Conservation (phyloP, 2,797 vertebrate species). For the Ciconia nigra region DNA sequence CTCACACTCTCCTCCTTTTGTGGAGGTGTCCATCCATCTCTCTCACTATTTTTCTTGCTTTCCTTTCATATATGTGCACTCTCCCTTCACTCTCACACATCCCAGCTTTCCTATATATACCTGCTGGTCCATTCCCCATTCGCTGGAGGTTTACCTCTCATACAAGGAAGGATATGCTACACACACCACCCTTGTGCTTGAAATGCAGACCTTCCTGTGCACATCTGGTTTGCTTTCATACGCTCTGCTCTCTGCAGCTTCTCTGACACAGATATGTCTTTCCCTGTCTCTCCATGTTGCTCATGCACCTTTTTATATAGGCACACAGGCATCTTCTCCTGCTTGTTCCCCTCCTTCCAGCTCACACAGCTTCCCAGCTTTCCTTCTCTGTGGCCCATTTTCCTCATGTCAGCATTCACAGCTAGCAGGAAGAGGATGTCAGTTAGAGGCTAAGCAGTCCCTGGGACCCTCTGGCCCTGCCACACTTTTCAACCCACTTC, state of each 20-base stretch:
- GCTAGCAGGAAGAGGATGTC: not conserved
- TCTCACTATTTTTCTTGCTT: not conserved
- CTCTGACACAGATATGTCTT: not conserved
- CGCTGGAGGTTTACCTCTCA: not conserved
- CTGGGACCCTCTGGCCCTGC: conserved; percentile 16
- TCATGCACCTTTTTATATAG: not conserved
- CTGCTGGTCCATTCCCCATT: not conserved
- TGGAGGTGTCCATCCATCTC: not conserved
- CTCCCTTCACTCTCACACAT: not conserved
- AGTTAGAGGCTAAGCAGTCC: conserved; percentile 33
- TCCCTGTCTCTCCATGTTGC: not conserved
- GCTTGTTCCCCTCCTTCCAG: not conserved
- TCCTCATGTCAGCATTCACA: not conserved
- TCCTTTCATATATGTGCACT: no score
- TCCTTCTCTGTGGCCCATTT: not conserved
- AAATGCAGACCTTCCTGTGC: not conserved
- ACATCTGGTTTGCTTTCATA: not conserved
- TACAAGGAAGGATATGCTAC: not conserved
- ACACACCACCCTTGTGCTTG: not conserved
- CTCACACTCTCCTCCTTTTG: not conserved
- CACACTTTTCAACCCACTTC: conserved; percentile 47
- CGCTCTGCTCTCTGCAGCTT: not conserved
- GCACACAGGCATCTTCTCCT: not conserved
- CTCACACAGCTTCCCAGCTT: not conserved
- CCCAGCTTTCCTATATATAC: not conserved